Conservation (phyloP, 1,140 invertebrate species). For the Tetragonula clypearis region DNA sequence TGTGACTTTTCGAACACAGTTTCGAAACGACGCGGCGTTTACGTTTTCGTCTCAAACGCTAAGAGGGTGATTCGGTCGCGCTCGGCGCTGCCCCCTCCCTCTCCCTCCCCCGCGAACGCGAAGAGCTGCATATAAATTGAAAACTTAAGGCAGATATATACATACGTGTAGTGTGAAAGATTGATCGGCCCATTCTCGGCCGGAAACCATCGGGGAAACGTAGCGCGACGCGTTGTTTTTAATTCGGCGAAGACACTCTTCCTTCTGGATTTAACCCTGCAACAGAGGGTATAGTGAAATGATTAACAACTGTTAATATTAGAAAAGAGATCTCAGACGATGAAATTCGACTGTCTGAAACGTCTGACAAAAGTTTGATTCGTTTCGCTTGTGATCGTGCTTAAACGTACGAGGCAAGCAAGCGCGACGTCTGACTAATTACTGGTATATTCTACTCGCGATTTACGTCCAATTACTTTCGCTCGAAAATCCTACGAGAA, state of each 20-base stretch:
- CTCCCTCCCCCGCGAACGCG: not conserved
- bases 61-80: not conserved
- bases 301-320: not conserved
- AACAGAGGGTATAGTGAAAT: not conserved
- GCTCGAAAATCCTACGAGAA: too few species aligned
- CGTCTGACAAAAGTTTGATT: not conserved
- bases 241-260: not conserved
- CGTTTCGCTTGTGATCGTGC: not conserved
- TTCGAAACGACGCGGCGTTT: not conserved
- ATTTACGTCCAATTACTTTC: too few species aligned
- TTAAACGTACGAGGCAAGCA: too few species aligned
- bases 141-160: constrained; percentile 23
- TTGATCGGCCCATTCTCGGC: constrained; percentile 22
- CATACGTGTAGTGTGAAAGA: constrained; percentile 16
- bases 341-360: not conserved
- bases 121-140: constrained; percentile 43
- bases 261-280: not conserved
- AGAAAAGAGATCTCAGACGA: too few species aligned
- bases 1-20: not conserved
- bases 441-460: not conserved
- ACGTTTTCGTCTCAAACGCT: not conserved
- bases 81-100: constrained; percentile 6
- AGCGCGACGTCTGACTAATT: too few species aligned
- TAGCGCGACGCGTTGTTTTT: constrained; percentile 42
- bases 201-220: not conserved